A percentile compares a stretch with the other conserved stretches of the same genome.
Evolutionary conservation across 1,140 invertebrate species (phyloP).

Genomic region (Laupala kohalensis): DNA sequence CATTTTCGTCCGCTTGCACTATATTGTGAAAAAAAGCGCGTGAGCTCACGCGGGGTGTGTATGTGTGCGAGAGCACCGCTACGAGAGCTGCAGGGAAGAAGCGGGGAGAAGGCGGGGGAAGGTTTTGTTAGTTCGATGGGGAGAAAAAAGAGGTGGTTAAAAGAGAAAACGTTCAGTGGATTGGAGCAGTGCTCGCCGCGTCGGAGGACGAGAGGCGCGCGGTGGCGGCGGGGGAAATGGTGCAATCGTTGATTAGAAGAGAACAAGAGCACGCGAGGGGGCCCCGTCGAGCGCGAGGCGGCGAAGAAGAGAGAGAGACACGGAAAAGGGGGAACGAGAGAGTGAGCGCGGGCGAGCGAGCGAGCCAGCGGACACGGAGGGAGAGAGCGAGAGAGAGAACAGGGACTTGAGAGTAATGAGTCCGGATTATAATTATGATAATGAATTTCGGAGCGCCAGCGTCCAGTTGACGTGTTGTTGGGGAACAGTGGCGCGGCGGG

Average conservation of each 20-base stretch:
- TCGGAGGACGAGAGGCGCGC: background rate
- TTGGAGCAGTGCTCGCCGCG: background rate
- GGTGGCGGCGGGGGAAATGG: background rate
- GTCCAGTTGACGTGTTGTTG: background rate
- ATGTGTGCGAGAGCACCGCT: background rate
- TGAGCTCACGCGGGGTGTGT: background rate
- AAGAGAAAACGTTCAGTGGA: background rate
- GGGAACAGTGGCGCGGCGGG: background rate
- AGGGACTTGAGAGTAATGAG: slow-evolving; percentile 7
- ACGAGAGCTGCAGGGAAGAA: background rate
- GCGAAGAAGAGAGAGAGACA: background rate
- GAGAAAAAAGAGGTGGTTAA: background rate
- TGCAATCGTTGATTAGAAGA: slow-evolving; percentile 14
- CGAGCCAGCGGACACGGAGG: background rate
- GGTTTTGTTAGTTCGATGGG: slow-evolving; percentile 9
- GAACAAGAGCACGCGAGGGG: background rate
- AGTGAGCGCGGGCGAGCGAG: background rate
- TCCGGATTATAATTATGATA: slow-evolving; percentile 16
- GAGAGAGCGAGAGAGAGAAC: background rate
- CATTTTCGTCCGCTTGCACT: slow-evolving; percentile 9
- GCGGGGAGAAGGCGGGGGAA: background rate
- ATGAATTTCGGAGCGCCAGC: slow-evolving; percentile 11
- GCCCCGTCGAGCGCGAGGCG: too few relatives aligned
- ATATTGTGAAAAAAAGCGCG: slow-evolving; percentile 11
- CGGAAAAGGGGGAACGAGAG: slow-evolving; percentile 1